phyloP scores from a whole-genome alignment of 2,113 vertebrate genomes.

The Lampris megalopsis region DNA sequence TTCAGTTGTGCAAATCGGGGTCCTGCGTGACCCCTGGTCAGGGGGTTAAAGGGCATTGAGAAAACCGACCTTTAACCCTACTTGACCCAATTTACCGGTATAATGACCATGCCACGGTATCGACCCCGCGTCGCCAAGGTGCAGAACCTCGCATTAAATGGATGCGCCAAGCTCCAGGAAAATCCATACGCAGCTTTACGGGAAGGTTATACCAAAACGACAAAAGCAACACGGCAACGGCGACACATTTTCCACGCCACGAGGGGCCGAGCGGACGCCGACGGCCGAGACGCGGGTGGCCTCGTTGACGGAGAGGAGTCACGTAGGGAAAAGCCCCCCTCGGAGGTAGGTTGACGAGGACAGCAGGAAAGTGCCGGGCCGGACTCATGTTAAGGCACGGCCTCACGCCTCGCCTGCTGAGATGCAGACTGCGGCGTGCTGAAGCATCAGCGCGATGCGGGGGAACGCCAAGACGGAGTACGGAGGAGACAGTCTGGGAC shows the following conservation, averaged over 20 bases:
- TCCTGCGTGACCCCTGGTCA: conserved; percentile 57
- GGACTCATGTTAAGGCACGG: conserved; percentile 49
- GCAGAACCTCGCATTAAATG: conserved; percentile 62
- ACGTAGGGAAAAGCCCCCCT: conserved; percentile 42
- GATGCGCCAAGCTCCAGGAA: conserved; percentile 32
- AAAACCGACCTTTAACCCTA: conserved; percentile 72
- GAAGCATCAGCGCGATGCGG: conserved; percentile 29
- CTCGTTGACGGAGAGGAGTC: conserved; percentile 52
- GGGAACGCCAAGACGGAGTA: conserved; percentile 7
- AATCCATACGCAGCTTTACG: conserved; percentile 66
- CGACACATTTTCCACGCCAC: not conserved
- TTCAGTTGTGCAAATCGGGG: conserved; percentile 47
- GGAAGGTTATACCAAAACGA: conserved; percentile 30
- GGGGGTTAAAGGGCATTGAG: conserved; percentile 66
- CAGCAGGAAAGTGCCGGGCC: conserved; percentile 51
- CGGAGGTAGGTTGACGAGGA: conserved; percentile 58
- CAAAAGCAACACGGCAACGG: not conserved
- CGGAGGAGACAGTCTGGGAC: not conserved
- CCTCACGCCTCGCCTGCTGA: conserved; percentile 42
- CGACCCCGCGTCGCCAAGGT: conserved; percentile 63
- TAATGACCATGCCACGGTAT: conserved; percentile 70
- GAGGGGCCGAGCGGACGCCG: conserved; percentile 26
- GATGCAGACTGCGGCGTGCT: conserved; percentile 30
- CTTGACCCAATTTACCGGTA: conserved; percentile 77
- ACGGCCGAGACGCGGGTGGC: conserved; percentile 40